phyloP scores from a whole-genome alignment of 2,113 vertebrate genomes.

The Harpagus bidentatus region DNA sequence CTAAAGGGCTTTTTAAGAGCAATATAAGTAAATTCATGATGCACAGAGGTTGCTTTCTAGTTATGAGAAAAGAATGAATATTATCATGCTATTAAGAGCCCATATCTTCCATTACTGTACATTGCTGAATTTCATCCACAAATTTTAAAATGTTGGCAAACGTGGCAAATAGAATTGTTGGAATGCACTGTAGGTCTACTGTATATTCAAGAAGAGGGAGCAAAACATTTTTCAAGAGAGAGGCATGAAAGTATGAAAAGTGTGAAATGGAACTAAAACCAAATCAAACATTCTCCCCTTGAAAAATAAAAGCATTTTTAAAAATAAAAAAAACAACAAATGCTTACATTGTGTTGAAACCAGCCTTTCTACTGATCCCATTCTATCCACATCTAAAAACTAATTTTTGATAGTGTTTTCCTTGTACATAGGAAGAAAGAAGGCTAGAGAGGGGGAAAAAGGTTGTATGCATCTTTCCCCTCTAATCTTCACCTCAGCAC shows the following conservation, averaged over 20 bases:
- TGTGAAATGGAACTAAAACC: neutral
- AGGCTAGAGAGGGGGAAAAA: neutral
- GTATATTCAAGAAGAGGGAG: neutral
- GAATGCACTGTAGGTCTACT: neutral
- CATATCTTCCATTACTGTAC: neutral
- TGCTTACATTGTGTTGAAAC: neutral
- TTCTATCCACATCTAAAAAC: neutral
- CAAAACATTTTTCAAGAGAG: neutral
- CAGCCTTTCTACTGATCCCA: neutral
- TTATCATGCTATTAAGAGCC: neutral
- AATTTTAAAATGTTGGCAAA: neutral
- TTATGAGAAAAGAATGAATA: neutral
- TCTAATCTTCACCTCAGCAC: neutral
- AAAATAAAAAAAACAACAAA: neutral
- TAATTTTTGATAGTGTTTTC: neutral
- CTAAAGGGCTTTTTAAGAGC: neutral
- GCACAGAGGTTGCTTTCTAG: neutral
- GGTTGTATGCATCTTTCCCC: neutral
- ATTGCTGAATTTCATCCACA: neutral
- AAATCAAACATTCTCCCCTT: neutral
- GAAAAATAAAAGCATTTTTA: neutral
- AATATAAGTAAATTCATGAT: neutral
- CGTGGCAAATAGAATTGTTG: neutral
- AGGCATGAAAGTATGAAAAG: neutral
- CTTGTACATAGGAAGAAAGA: neutral